Base-by-base conservation (phyloP, 2,797 vertebrate species). In the Euphonia xanthogaster region DNA sequence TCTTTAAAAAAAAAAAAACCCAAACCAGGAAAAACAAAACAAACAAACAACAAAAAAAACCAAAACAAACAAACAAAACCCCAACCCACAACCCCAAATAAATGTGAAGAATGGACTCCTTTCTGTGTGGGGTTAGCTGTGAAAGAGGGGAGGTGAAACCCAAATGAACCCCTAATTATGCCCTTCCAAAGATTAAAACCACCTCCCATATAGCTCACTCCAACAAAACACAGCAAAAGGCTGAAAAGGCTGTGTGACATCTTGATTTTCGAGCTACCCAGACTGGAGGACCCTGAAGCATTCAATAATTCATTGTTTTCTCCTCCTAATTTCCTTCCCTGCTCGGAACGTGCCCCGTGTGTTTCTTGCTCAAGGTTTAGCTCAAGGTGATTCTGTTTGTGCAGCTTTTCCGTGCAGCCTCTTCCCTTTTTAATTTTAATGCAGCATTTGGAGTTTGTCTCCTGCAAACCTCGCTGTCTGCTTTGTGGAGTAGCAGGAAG, bases 341-440 rank as follows among this genome's bases (percentile, higher is more conserved):
- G 88, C 79, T 57, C 76, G 0, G 7, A 96, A 84, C 82, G 60
- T 72, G 65, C 88, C n/a, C 62, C 4, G 8, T 20, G 92, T 66
- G 12, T 73, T 92, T 88, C 91, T 44, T 33, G 85, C 91, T 94
- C 89, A 97, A 96, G 93, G 94, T 92, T 94, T 87, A 83, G 86
- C 91, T 96, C 90, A 97, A 97, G 97, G 91, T 96, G 91, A 79
- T 93, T 93, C 75, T 88, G 76, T 66, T 77, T 82, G 78, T 48
- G 39, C 68, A 90, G 93, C 89, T 86, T 58, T 93, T 76, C 78
- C 68, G 50, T 28, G 73, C 70, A 68, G 83, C 68, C 62, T 90
- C 93, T 88, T 57, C 66, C 79, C 94, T 88, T 84, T 91, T 95
- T 63, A 78, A 96, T 96, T 94, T 96, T 91, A 96, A 96, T 95